phyloP scores from a whole-genome alignment of 2,113 vertebrate species.

The Uria lomvia region DNA sequence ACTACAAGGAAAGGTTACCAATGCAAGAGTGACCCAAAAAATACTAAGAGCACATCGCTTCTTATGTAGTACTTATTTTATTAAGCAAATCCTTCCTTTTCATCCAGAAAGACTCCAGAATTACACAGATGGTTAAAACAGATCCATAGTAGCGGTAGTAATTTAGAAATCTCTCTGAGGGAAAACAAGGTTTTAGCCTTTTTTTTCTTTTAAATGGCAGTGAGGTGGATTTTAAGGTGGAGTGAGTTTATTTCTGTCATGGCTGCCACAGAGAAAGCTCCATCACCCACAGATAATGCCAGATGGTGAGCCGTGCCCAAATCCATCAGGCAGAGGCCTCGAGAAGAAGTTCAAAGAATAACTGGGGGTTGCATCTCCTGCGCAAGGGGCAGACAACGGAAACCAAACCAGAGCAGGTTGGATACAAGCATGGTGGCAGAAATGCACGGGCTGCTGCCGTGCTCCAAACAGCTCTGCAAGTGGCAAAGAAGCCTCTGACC shows the following conservation, averaged over 20 bases:
- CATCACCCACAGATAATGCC: conserved; percentile 43
- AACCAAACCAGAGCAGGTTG: background rate
- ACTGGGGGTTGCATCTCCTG: background rate
- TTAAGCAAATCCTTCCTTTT: background rate
- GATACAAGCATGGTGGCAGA: background rate
- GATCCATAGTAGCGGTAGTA: conserved; percentile 29
- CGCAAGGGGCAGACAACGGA: background rate
- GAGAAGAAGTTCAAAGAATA: background rate
- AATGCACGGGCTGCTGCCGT: accelerated
- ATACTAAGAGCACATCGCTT: background rate
- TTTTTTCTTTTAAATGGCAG: background rate
- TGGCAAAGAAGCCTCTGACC: background rate
- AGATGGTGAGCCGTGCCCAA: conserved; percentile 5
- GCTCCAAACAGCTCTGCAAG: background rate
- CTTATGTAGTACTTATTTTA: background rate
- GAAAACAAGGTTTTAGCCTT: conserved; percentile 34
- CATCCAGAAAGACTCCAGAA: background rate
- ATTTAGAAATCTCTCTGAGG: conserved; percentile 38
- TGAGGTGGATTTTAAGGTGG: conserved; percentile 54
- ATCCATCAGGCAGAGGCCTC: conserved; percentile 7
- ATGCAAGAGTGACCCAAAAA: background rate
- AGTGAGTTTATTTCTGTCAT: conserved; percentile 27
- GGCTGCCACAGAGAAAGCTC: conserved; percentile 26
- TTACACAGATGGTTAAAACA: conserved; percentile 49
- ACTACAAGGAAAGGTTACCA: background rate